Percentiles rank a stretch among this genome's conserved stretches.
These are phyloP conservation scores for Mesorhabditis belari DNA, from an alignment of 2,888 invertebrate species.

Conservation along the genomic window DNA sequence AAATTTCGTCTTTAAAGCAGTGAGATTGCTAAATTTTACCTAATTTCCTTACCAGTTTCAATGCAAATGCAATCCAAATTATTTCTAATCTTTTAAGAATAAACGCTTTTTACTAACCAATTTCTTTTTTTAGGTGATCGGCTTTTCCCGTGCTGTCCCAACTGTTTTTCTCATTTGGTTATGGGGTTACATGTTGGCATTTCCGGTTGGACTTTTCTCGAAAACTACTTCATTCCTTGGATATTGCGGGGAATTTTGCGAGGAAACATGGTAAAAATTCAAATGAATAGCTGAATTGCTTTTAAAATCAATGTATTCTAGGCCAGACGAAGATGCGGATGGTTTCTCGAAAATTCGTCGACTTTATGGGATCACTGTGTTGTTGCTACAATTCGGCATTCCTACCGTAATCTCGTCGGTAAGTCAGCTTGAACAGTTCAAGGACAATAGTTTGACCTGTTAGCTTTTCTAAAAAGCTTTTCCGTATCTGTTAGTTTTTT, in stretches of 20 bases:
- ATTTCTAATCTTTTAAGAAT: neutral
- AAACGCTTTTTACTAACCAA: neutral
- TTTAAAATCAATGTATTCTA: constrained; percentile 12
- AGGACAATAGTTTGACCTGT: too few species aligned
- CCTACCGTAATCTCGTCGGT: constrained; percentile 46
- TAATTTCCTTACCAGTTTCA: neutral
- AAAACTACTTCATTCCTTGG: constrained; percentile 29
- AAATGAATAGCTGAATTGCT: neutral
- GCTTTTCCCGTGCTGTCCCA: constrained; percentile 34
- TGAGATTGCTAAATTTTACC: too few species aligned
- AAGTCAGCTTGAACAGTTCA: too few species aligned
- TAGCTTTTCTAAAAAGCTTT: too few species aligned
- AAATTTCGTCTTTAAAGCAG: too few species aligned
- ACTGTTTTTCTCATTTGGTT: constrained; percentile 44
- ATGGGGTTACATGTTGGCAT: constrained; percentile 42
- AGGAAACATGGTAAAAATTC: constrained; percentile 44
- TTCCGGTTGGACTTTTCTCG: constrained; percentile 46
- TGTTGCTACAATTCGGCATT: constrained; percentile 49
- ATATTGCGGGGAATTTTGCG: constrained; percentile 49
- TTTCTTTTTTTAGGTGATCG: constrained; percentile 33
- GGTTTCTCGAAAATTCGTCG: constrained; percentile 22
- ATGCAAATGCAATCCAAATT: neutral
- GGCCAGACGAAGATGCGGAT: constrained; percentile 36
- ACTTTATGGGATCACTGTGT: constrained; percentile 35
- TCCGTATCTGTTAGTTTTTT: too few species aligned